phyloP scores from a whole-genome alignment of 2,888 invertebrate species.

The Leuctra nigra region DNA sequence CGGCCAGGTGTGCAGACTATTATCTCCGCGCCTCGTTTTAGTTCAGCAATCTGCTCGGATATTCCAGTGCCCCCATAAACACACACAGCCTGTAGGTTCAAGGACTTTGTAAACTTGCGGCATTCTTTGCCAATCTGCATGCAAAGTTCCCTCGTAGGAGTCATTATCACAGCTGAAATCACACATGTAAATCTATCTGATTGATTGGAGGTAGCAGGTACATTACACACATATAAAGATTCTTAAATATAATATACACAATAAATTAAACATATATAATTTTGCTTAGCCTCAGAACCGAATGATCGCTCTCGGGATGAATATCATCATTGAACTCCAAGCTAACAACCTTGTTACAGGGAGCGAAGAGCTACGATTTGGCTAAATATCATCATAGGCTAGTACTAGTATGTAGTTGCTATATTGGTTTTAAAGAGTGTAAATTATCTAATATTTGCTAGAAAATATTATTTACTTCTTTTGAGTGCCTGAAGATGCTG shows the following conservation, averaged over 20 bases:
- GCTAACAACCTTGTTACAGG: not conserved
- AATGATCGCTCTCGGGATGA: not conserved
- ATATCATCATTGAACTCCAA: not conserved
- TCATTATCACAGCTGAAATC: slow-evolving; percentile 82
- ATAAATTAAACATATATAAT: no score
- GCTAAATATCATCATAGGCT: slow-evolving; percentile 7
- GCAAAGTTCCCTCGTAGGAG: slow-evolving; percentile 95
- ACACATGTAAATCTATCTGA: slow-evolving; percentile 14
- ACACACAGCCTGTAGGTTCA: slow-evolving; percentile 83
- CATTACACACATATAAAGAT: not conserved
- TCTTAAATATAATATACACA: not conserved
- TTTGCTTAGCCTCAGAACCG: slow-evolving; percentile 9
- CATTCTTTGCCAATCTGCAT: slow-evolving; percentile 98
- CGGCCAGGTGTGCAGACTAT: slow-evolving; percentile 98
- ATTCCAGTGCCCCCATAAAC: slow-evolving; percentile 99
- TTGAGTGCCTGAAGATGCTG: no score
- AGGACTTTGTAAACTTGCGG: slow-evolving; percentile 84
- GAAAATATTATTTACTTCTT: no score
- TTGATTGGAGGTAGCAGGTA: no score
- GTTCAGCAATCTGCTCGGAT: slow-evolving; percentile 91
- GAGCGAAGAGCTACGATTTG: slow-evolving; percentile 3
- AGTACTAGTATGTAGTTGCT: no score
- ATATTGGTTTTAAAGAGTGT: no score
- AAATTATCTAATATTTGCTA: no score
- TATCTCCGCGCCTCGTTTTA: slow-evolving; percentile 95